Evolutionary conservation across 1,140 invertebrate species (phyloP), one percentile per base, ranked within the genome.

Genomic region (Berghia stephanieae): DNA sequence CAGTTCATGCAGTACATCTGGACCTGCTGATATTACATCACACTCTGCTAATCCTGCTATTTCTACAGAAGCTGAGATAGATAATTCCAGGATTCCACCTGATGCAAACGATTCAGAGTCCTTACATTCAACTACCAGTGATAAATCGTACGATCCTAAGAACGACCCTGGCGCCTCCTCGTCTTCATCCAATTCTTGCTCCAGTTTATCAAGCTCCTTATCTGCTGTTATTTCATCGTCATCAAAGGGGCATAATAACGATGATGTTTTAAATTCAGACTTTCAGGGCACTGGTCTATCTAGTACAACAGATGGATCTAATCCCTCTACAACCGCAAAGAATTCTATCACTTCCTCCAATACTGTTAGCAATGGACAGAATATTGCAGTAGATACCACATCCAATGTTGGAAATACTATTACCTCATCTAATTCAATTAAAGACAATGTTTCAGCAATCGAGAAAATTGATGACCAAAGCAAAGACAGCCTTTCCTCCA

Each of bases 361-460:
- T n/a, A n/a, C n/a, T n/a, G n/a, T n/a, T n/a, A n/a, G n/a, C n/a
- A n/a, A n/a, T n/a, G n/a, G n/a, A n/a, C n/a, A n/a, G n/a, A n/a
- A n/a, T n/a, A n/a, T n/a, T n/a, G n/a, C n/a, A n/a, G n/a, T n/a
- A n/a, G n/a, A n/a, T n/a, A n/a, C n/a, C n/a, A n/a, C n/a, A n/a
- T n/a, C n/a, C n/a, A n/a, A n/a, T n/a, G n/a, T n/a, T n/a, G n/a
- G n/a, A n/a, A n/a, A n/a, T n/a, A n/a, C n/a, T n/a, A n/a, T n/a
- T n/a, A n/a, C n/a, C n/a, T n/a, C n/a, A 43, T 44, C 74, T 67
- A 42, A 46, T 38, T 46, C 55, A 34, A 73, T 49, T 44, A 75
- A 75, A 75, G 34, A 63, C 55, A 38, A 8, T 75, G 52, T 52
- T 44, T 27, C 16, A 10, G 57, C 36, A 38, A 38, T 18, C 57